These are phyloP conservation scores for Merodon equestris DNA, from an alignment of 2,888 invertebrate genomes.

Conservation along the genomic window DNA sequence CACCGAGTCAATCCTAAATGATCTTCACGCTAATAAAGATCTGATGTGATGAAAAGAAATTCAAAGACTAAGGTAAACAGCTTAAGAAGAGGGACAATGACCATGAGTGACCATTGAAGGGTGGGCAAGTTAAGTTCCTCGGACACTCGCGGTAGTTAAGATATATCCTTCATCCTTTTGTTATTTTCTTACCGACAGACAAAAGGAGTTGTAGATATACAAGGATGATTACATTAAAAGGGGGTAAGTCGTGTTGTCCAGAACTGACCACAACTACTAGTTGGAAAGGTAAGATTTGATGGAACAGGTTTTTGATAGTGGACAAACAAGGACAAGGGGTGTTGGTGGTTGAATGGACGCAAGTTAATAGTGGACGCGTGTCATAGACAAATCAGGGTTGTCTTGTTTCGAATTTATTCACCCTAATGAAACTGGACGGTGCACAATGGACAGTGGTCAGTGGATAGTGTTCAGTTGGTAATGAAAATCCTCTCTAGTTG, in stretches of 20 bases:
- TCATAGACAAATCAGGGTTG: slow-evolving; percentile 18
- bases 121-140: no score
- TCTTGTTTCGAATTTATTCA: slow-evolving; percentile 35
- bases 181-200: background rate
- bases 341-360: slow-evolving; percentile 39
- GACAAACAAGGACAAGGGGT: slow-evolving; percentile 10
- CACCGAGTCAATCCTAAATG: slow-evolving; percentile 8
- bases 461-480: slow-evolving; percentile 5
- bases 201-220: background rate
- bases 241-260: background rate
- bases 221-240: background rate
- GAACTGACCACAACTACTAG: slow-evolving; percentile 38
- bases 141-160: slow-evolving; percentile 22
- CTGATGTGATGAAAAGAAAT: slow-evolving; percentile 14
- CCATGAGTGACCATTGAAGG: slow-evolving; percentile 42
- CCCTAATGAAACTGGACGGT: slow-evolving; percentile 6
- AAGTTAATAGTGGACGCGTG: slow-evolving; percentile 41
- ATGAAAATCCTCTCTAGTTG: background rate
- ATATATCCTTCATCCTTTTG: slow-evolving; percentile 15
- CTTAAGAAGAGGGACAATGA: slow-evolving; percentile 1
- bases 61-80: background rate
- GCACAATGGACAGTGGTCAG: slow-evolving; percentile 3
- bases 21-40: slow-evolving; percentile 21
- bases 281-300: background rate
- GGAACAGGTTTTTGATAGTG: slow-evolving; percentile 31